Base-by-base conservation (phyloP, 2,797 vertebrate species). In the Brachymystax lenok region DNA sequence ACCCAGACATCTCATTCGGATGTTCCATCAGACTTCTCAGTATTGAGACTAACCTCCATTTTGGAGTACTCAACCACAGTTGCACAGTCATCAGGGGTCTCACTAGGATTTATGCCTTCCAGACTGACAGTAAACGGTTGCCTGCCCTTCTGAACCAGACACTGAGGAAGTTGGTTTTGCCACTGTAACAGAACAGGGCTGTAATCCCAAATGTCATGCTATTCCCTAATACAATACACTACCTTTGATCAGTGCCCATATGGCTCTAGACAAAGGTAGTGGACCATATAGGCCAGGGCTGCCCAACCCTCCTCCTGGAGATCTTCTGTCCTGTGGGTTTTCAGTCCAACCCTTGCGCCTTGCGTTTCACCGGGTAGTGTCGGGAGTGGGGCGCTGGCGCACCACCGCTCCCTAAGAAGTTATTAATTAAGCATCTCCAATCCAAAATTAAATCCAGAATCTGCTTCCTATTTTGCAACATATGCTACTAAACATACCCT, bases 81-180 rank as follows among this genome's bases (percentile, higher is more conserved):
- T 92, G 92, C 92, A 92, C 80, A 87, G 92, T 94, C 91, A 94
- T 92, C 90, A 88, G 83, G 86, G 83, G 85, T 87, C 78, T 7
- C 46, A 69, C 40, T 71, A 84, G 84, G 89, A 93, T 93, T 92
- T 91, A 91, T 82, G 87, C 66, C 82, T 70, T 35, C 16, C 73
- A 83, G 80, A 75, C 69, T 83, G 90, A 92, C 88, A 87, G 90
- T 87, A 92, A 94, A 93, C 92, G 83, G 92, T 90, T 61, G 59
- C 77, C 81, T 85, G 82, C 90, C 82, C 76, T 74, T 83, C 84
- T 81, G 71, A 85, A 92, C 87, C 86, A 79, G 86, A 84, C 79
- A 78, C 76, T 80, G 86, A 93, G 91, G 92, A 94, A 92, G 91
- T 33, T 33, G 64, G 64, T 21, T 69, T 86, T 68, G 28, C 14